These are phyloP conservation scores for Azemiops feae DNA, from an alignment of 2,113 vertebrate genomes.

Conservation along the genomic window DNA sequence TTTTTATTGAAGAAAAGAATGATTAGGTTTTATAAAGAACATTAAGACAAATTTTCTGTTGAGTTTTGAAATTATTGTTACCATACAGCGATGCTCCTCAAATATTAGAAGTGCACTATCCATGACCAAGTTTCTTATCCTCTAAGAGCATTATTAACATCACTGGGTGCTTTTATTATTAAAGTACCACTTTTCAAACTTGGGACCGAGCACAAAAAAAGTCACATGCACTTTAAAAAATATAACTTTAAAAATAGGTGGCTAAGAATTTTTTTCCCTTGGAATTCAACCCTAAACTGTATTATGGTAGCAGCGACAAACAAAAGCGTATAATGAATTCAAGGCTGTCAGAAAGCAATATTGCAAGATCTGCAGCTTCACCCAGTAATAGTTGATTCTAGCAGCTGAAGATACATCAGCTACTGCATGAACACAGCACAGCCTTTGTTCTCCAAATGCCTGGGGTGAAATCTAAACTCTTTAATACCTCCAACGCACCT, in stretches of 20 bases:
- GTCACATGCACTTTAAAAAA: background rate
- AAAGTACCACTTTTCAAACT: background rate
- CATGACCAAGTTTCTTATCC: background rate
- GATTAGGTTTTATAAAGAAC: background rate
- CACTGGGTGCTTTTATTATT: background rate
- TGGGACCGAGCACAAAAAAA: background rate
- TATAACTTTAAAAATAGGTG: background rate
- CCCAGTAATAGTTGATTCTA: background rate
- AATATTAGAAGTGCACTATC: background rate
- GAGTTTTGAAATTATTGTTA: background rate
- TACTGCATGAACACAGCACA: conserved; percentile 22
- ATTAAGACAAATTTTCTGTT: background rate
- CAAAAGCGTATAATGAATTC: conserved; percentile 2
- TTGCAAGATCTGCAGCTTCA: conserved; percentile 13
- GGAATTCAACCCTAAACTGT: background rate
- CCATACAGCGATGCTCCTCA: background rate
- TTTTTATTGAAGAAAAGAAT: background rate
- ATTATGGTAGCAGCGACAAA: background rate
- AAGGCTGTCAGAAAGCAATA: background rate
- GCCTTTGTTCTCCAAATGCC: conserved; percentile 5
- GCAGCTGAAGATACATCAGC: conserved; percentile 13
- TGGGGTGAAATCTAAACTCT: conserved; percentile 10
- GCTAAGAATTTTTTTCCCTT: background rate
- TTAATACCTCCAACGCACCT: conserved; percentile 9
- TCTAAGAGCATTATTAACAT: background rate